phyloP scores from a whole-genome alignment of 2,113 vertebrate genomes.

The Crotalus horridus region DNA sequence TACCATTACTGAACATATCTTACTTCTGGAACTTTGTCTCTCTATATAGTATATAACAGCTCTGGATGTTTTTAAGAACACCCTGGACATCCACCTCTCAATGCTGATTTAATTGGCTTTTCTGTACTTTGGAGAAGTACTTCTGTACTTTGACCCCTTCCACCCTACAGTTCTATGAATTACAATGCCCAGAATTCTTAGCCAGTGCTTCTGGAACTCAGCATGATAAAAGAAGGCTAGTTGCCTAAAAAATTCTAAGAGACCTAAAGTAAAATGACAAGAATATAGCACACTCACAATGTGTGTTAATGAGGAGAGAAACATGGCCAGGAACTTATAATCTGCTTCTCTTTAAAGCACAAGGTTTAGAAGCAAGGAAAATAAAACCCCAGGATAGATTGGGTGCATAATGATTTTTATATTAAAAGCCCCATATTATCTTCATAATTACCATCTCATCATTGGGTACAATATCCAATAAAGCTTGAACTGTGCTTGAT shows the following conservation, averaged over 20 bases:
- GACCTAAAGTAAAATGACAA: not conserved
- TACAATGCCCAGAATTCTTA: not conserved
- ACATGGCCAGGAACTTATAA: not conserved
- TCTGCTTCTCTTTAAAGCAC: not conserved
- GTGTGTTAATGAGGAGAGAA: not conserved
- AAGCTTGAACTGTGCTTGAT: conserved; percentile 9
- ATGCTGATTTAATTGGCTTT: no score
- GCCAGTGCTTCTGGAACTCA: not conserved
- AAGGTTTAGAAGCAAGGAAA: not conserved
- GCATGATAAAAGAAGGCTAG: not conserved
- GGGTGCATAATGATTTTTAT: not conserved
- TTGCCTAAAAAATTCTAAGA: not conserved
- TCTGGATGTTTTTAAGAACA: no score
- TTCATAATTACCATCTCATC: not conserved
- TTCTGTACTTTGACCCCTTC: not conserved
- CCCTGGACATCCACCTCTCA: no score
- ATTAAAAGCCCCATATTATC: not conserved
- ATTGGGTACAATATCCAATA: fast-evolving
- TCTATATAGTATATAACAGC: no score
- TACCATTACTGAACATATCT: no score
- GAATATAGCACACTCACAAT: not conserved
- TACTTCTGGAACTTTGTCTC: no score
- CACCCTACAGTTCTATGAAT: not conserved
- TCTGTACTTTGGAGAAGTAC: not conserved
- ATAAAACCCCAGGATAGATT: not conserved